Percentiles rank a stretch among this genome's conserved stretches.
phyloP scores from a whole-genome alignment of 2,888 invertebrate genomes.

The Macaria notata region DNA sequence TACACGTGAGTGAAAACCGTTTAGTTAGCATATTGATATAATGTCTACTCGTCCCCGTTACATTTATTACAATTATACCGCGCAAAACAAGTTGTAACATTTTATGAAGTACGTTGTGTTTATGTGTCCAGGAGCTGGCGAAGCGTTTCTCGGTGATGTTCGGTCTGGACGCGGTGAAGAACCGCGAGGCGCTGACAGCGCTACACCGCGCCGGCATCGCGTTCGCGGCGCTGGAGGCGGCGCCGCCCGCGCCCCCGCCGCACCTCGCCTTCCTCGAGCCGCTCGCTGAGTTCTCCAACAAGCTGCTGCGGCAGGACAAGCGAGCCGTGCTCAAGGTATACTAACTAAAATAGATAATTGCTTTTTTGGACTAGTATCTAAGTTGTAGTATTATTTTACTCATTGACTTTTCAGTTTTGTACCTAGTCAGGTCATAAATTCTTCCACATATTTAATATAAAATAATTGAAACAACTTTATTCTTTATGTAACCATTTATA shows the following conservation, averaged over 20 bases:
- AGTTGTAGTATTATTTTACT: too few relatives aligned
- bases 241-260: constrained; percentile 87
- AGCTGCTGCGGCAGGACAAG: constrained; percentile 98
- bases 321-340: constrained; percentile 87
- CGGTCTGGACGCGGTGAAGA: constrained; percentile 97
- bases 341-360: background rate
- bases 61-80: too few relatives aligned
- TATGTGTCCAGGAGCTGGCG: constrained; percentile 89
- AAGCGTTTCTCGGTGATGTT: constrained; percentile 98
- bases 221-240: constrained; percentile 83
- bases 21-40: too few relatives aligned
- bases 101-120: background rate
- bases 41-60: too few relatives aligned
- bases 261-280: constrained; percentile 97
- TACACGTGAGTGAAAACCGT: too few relatives aligned
- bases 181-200: constrained; percentile 97
- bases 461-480: too few relatives aligned
- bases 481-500: too few relatives aligned
- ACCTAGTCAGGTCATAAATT: too few relatives aligned
- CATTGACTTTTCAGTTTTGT: too few relatives aligned
- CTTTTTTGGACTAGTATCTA: too few relatives aligned
- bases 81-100: too few relatives aligned
- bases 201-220: constrained; percentile 97
- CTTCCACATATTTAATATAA: too few relatives aligned
- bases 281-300: constrained; percentile 97